phyloP scores from a whole-genome alignment of 2,113 vertebrate genomes.

The Syngnathus typhle region DNA sequence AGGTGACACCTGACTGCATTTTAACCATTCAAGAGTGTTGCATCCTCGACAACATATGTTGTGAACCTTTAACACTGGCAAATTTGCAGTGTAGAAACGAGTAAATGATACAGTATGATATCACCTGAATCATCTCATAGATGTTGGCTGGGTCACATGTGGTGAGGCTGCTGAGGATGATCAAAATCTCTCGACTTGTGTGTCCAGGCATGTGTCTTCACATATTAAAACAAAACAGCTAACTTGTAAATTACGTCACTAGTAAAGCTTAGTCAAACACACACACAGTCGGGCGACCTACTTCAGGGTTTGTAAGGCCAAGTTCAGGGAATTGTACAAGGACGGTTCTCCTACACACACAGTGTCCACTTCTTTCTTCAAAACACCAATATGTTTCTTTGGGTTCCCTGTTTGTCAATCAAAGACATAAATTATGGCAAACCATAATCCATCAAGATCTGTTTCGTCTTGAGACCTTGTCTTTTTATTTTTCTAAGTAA shows the following conservation, averaged over 20 bases:
- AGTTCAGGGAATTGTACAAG: slow-evolving; percentile 87
- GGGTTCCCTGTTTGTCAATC: slow-evolving; percentile 76
- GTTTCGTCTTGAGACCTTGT: not conserved
- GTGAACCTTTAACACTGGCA: too few species aligned
- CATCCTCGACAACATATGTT: too few species aligned
- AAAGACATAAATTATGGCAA: slow-evolving; percentile 4
- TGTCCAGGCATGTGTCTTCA: slow-evolving; percentile 94
- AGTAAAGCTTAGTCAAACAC: not conserved
- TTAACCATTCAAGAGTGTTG: too few species aligned
- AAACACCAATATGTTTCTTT: slow-evolving; percentile 80
- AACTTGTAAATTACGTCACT: not conserved
- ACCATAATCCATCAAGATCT: not conserved
- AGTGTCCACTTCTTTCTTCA: slow-evolving; percentile 87
- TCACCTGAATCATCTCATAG: slow-evolving; percentile 91
- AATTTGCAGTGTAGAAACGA: not conserved
- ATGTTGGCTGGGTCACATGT: slow-evolving; percentile 96
- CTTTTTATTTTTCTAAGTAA: not conserved
- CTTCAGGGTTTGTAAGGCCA: slow-evolving; percentile 90
- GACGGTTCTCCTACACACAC: slow-evolving; percentile 90
- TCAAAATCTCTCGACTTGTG: slow-evolving; percentile 88
- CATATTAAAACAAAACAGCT: not conserved
- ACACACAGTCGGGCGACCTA: slow-evolving; percentile 54
- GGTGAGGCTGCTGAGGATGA: slow-evolving; percentile 94
- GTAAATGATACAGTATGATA: not conserved
- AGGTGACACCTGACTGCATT: too few species aligned